Base-by-base conservation (phyloP, 2,888 invertebrate species). In the Drosophila algonquin region DNA sequence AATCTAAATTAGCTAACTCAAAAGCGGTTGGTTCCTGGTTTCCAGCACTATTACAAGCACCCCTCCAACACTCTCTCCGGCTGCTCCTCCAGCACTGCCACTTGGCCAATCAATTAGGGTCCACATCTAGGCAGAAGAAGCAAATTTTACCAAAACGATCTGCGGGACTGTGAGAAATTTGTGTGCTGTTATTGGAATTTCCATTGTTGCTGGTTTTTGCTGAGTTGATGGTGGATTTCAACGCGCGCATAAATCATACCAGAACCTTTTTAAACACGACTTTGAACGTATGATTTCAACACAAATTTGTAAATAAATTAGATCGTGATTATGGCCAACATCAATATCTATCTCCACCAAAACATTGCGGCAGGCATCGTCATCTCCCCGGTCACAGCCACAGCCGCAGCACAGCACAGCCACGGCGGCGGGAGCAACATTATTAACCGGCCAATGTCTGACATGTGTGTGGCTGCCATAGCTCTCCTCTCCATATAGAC, bases 271-370 rank as follows among this genome's bases (percentile, higher is more conserved):
- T 63, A 74, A 84, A 84, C 89, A 87, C 89, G 89, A 89, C 75
- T 87, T 84, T 55, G 87, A 87, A 81, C 80, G 76, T 86, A 80
- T 79, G 86, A 90, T 89, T 89, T 87, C 90, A 89, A 86, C 89
- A 89, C 81, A 89, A 57, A 89, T 90, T 89, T 89, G 90, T 89
- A 82, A 89, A 84, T 89, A 90, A 90, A 90, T 90, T 89, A 82
- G 86, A 82, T 89, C 90, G 90, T 89, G 90, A 90, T 84, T 88
- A 86, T 87, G 80, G 82, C 71, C 67, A 85, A 86, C 85, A 85
- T 88, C 89, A 88, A 85, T 88, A 85, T 85, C 81, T 40, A 81
- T 75, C 83, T 63, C 56, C 63, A 61, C 60, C 35, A 12, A 35
- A 35, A 35, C 35, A 35, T 35, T 35, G 35, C 35, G 12, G 35